Evolutionary conservation across 2,888 invertebrate species (phyloP).

Genomic region (Poecilobothrus nobilitatus): DNA sequence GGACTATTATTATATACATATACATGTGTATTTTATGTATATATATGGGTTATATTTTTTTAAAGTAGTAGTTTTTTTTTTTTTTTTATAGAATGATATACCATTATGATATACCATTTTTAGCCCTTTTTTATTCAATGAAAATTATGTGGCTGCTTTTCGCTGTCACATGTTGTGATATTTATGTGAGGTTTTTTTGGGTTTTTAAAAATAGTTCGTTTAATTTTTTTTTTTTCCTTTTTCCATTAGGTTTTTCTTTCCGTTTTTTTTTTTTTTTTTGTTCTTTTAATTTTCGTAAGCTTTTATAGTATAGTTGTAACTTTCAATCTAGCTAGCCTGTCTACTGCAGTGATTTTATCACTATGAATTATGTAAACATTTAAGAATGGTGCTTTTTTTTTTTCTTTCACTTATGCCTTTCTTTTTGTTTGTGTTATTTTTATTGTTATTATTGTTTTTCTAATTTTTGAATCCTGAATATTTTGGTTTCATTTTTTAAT

Average conservation of each 20-base stretch:
- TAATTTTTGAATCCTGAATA: too few species aligned
- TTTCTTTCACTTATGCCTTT: not conserved
- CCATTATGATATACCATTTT: not conserved
- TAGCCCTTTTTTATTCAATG: conserved; percentile 24
- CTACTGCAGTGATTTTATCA: conserved; percentile 30
- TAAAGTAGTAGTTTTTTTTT: too few species aligned
- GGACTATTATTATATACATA: too few species aligned
- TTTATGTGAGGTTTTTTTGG: conserved; percentile 30
- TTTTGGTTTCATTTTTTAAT: too few species aligned
- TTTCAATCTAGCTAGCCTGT: conserved; percentile 26
- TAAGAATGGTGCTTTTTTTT: not conserved
- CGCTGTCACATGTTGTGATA: conserved; percentile 31
- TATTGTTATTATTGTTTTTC: not conserved
- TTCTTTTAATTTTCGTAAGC: not conserved
- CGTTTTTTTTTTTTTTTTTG: not conserved
- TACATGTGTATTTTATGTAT: not conserved
- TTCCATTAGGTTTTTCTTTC: not conserved
- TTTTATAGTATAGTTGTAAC: not conserved
- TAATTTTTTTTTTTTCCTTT: not conserved
- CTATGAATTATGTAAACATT: conserved; percentile 24
- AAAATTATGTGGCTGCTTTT: conserved; percentile 31
- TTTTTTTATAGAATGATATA: not conserved
- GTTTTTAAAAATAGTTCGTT: conserved; percentile 20
- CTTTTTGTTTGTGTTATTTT: not conserved
- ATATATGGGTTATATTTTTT: too few species aligned